A percentile compares a stretch with the other conserved stretches of the same genome.
phyloP scores from a whole-genome alignment of 2,888 invertebrate genomes.

The Idaea straminata region DNA sequence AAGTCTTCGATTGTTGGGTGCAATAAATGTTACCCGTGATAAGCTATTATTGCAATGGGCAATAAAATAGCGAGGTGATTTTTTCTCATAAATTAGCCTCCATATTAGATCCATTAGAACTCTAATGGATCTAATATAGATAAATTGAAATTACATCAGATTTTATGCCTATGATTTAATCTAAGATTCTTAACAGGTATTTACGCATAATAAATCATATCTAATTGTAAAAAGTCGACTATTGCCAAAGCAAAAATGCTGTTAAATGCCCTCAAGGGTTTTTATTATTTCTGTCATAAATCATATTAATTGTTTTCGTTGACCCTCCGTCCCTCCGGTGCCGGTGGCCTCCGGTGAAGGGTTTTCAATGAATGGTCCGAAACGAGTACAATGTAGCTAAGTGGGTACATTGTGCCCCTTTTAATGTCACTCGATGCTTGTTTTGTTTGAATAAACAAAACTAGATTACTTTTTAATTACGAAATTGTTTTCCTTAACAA shows the following conservation, averaged over 20 bases:
- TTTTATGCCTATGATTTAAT: no score
- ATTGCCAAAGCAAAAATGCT: constrained; percentile 66
- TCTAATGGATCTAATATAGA: no score
- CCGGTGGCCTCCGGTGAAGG: constrained; percentile 39
- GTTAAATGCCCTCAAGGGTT: constrained; percentile 66
- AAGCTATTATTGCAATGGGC: no score
- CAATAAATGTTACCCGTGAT: no score
- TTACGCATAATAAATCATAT: constrained; percentile 49
- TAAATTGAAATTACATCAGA: no score
- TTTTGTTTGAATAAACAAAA: constrained; percentile 29
- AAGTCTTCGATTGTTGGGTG: no score
- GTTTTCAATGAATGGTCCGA: constrained; percentile 32
- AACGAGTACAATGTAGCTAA: constrained; percentile 15
- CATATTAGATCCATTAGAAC: no score
- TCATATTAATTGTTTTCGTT: constrained; percentile 73
- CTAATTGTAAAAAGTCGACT: constrained; percentile 60
- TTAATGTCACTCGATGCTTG: constrained; percentile 36
- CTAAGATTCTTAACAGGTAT: no score
- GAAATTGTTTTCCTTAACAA: constrained; percentile 35
- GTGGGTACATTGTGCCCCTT: constrained; percentile 34
- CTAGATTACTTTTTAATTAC: constrained; percentile 40
- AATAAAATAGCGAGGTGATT: no score
- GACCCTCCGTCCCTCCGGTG: constrained; percentile 26
- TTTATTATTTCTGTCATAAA: constrained; percentile 73
- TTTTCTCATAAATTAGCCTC: no score